Base-by-base conservation (phyloP, 2,888 invertebrate genomes). In the Ommatoiulus sabulosus region DNA sequence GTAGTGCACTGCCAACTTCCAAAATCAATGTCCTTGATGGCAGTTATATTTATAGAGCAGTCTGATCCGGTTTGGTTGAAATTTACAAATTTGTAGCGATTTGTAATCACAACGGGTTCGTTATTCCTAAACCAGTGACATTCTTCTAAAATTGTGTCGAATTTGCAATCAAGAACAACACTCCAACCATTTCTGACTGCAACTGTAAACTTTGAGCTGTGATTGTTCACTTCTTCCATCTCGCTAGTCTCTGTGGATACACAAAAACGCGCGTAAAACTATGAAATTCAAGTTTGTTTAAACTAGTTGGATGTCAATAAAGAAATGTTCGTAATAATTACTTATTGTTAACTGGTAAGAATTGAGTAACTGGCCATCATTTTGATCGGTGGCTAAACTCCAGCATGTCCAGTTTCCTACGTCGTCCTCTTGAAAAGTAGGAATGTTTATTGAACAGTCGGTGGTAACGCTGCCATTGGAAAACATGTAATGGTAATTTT, bases 401-500 rank as follows among this genome's bases (percentile, higher is more conserved):
- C 87, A 87, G 15, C 87, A 87, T 20, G 80, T 80, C 87, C 87
- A 87, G 8, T 80, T 87, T 20, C 87, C 87, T 87, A 43, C 35
- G n/a, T 72, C 52, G n/a, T 44, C n/a, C 15, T 24, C 57, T n/a
- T 87, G 20, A n/a, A 72, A 72, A 6, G 17, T 20, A n/a, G n/a
- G 15, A 44, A 87, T 57, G n/a, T 72, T 15, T 44, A 87, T 72
- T 20, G 72, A 72, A 44, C 87, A 87, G 17, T 87, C 46, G 8
- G 57, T 87, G n/a, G 87, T 87, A 15, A 0, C 46, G 44, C 6
- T 44, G 10, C 87, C 86, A 43, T 86, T 48, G 8, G 86, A 86
- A 44, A 48, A 86, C 12, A 86, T n/a, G 8, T 86, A 86, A 20
- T 48, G 44, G 48, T 86, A 86, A 86, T 48, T 7, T 7, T 86